Evolutionary conservation across 2,888 invertebrate genomes (phyloP).

Genomic region (Chydorus sphaericus): DNA sequence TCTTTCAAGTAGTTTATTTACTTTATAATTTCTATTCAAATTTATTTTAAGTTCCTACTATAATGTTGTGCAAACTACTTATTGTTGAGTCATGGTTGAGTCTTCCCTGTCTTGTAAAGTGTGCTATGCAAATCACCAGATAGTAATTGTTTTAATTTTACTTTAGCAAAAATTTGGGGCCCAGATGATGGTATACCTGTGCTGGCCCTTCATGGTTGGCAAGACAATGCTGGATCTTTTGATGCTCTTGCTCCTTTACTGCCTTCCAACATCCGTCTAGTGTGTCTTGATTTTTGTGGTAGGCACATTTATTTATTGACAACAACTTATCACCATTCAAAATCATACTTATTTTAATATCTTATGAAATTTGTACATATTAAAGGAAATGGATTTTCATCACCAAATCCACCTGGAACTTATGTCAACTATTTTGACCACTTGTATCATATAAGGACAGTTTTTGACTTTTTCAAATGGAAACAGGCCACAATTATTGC

Average conservation of each 20-base stretch:
- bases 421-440: neutral
- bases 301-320: slow-evolving; percentile 21
- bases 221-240: slow-evolving; percentile 34
- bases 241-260: slow-evolving; percentile 29
- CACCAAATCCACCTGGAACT: neutral
- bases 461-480: neutral
- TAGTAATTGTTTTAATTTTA: neutral
- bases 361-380: neutral
- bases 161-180: slow-evolving; percentile 22
- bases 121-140: too few species aligned
- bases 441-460: neutral
- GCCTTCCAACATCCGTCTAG: slow-evolving; percentile 29
- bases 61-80: too few species aligned
- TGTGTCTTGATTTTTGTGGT: slow-evolving; percentile 26
- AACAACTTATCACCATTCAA: slow-evolving; percentile 37
- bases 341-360: too few species aligned
- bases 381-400: neutral
- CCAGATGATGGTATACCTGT: slow-evolving; percentile 25
- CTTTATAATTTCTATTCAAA: too few species aligned
- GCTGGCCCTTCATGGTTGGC: slow-evolving; percentile 30
- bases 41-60: too few species aligned
- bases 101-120: too few species aligned
- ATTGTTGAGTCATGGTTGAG: too few species aligned
- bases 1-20: too few species aligned
- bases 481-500: neutral